Percentiles rank a stretch among this genome's conserved stretches.
These are phyloP conservation scores for Nasonovia ribisnigri DNA, from an alignment of 2,888 invertebrate species.

Conservation along the genomic window DNA sequence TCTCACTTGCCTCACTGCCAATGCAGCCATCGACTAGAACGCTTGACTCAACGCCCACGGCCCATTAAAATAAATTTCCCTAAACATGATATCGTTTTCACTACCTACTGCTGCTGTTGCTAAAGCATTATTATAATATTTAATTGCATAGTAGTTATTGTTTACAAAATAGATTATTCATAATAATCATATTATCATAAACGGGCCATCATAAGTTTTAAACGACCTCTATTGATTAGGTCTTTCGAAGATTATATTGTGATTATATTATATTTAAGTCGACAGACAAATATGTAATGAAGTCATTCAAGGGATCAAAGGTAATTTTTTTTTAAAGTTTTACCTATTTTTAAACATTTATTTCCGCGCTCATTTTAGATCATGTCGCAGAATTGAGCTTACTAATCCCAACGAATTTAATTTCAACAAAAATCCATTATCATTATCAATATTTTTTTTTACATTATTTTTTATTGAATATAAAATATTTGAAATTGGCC, in stretches of 20 bases:
- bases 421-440: slow-evolving; percentile 19
- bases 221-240: not conserved
- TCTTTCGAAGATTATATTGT: not conserved
- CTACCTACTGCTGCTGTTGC: not conserved
- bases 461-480: not conserved
- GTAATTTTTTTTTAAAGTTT: not conserved
- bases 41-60: not conserved
- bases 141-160: not conserved
- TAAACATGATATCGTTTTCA: not conserved
- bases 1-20: not conserved
- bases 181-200: not conserved
- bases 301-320: slow-evolving; percentile 25
- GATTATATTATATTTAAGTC: not conserved
- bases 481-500: not conserved
- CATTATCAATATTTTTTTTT: not conserved
- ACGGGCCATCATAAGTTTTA: not conserved
- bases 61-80: not conserved
- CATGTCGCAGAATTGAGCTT: slow-evolving; percentile 41
- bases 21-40: not conserved
- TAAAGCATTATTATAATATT: not conserved
- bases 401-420: slow-evolving; percentile 38
- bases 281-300: not conserved
- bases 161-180: not conserved
- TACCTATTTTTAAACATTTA: not conserved
- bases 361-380: not conserved